Evolutionary conservation across 2,888 invertebrate species (phyloP), one percentile per base, ranked within the genome.

Genomic region (Stegana nigrithorax): DNA sequence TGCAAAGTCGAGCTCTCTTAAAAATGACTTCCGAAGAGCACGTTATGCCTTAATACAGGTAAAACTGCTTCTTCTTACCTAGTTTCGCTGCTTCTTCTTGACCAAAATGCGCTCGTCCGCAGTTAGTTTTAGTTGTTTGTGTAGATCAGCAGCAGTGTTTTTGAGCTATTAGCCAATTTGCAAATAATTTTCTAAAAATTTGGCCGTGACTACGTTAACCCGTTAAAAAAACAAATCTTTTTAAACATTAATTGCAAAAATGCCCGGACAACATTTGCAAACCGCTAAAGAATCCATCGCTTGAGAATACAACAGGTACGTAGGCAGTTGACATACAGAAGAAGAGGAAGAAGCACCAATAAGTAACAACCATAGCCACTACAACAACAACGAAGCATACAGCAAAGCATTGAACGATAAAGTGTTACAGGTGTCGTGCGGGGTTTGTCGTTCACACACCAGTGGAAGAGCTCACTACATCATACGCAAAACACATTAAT

Each of bases 291-390:
- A 39, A n/a, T 14, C 14, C 17, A 39, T 32, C 39, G 39, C 39
- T 39, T 23, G 21, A 58, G 45, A 42, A 27, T 17, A 66, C 67
- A 73, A 69, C 73, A 78, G 67, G 79, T 79, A 76, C 76, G 76
- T 77, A 69, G 78, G 76, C 76, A 77, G 65, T 73, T 75, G 73
- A 70, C 72, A 73, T 65, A 29, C 61, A 70, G 70, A 64, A 65
- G 67, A 64, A 71, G 71, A 64, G 66, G 62, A 60, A 64, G 44
- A 25, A 67, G 58, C 44, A 65, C 26, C 26, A 53, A 36, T 36
- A 36, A 3, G 14, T 36, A 36, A n/a, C 4, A 3, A 36, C 4
- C 10, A 36, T 36, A 36, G 10, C 14, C 4, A 6, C 64, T 68
- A 67, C 67, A 65, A 26, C 17, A 26, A 47, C 58, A 62, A 36